Conservation (phyloP, 2,797 vertebrate genomes). For the Pseudochirops cupreus region DNA sequence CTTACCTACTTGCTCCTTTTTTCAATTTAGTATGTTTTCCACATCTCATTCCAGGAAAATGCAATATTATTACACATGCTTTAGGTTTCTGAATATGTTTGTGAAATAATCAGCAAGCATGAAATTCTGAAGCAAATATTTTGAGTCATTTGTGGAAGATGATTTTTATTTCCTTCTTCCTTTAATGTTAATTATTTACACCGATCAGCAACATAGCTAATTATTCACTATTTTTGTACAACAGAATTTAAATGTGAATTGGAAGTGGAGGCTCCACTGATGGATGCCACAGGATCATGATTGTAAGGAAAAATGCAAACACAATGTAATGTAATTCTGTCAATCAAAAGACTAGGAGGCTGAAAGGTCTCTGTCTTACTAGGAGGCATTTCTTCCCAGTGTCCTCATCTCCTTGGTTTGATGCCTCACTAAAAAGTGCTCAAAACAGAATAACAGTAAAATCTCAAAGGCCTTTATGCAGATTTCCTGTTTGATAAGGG, state of each 20-base stretch:
- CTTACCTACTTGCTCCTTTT: slow-evolving; percentile 50
- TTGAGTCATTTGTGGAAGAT: slow-evolving; percentile 52
- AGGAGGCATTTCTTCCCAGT: background rate
- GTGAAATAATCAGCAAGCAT: slow-evolving; percentile 33
- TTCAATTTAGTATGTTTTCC: slow-evolving; percentile 47
- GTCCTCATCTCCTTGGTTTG: background rate
- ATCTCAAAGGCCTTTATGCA: background rate
- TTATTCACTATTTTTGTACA: slow-evolving; percentile 43
- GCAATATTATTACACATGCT: slow-evolving; percentile 53
- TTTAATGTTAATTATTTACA: slow-evolving; percentile 59
- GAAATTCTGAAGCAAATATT: slow-evolving; percentile 39
- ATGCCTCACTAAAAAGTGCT: background rate
- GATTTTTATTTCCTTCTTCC: slow-evolving; percentile 55
- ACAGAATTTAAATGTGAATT: slow-evolving; percentile 51
- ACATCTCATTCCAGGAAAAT: slow-evolving; percentile 48
- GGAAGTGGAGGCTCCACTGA: slow-evolving; percentile 5
- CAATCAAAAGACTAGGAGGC: background rate
- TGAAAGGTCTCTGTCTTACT: background rate
- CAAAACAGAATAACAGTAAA: slow-evolving; percentile 11
- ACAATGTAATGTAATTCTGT: background rate
- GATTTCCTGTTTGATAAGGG: background rate
- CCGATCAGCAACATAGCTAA: slow-evolving; percentile 46
- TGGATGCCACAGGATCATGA: background rate
- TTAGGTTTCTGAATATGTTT: slow-evolving; percentile 52
- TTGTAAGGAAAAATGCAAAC: slow-evolving; percentile 35